Percentiles rank a stretch among this genome's conserved stretches.
phyloP scores from a whole-genome alignment of 2,797 vertebrate species.

The Mastacembelus armatus region DNA sequence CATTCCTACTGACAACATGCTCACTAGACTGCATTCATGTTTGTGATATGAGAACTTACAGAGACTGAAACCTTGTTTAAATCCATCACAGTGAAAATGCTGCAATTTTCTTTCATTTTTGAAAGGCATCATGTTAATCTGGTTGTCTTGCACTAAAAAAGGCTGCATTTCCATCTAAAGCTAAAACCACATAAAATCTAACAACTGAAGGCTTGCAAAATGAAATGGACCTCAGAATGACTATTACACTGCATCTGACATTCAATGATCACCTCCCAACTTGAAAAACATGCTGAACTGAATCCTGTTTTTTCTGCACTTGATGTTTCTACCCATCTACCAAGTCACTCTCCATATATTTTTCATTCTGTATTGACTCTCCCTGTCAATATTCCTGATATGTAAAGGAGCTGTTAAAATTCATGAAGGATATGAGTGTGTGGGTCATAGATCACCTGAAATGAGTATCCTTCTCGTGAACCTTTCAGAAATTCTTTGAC shows the following conservation, averaged over 20 bases:
- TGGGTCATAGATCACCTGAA: constrained; percentile 15
- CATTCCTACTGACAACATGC: not conserved
- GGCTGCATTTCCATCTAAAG: too few relatives aligned
- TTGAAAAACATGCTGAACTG: constrained; percentile 48
- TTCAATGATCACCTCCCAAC: constrained; percentile 47
- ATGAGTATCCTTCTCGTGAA: constrained; percentile 19
- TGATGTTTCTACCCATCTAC: constrained; percentile 30
- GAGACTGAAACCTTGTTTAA: not conserved
- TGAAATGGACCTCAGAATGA: constrained; percentile 26
- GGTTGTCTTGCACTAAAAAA: too few relatives aligned
- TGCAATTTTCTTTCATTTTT: too few relatives aligned
- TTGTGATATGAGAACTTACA: not conserved
- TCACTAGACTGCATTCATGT: too few relatives aligned
- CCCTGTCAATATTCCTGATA: constrained; percentile 58
- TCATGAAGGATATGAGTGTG: constrained; percentile 40
- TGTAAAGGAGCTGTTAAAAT: constrained; percentile 55
- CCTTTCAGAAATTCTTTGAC: constrained; percentile 7
- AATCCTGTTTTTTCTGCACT: constrained; percentile 52
- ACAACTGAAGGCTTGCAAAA: constrained; percentile 9
- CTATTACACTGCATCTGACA: constrained; percentile 50
- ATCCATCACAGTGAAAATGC: not conserved
- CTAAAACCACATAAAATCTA: too few relatives aligned
- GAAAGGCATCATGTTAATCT: not conserved
- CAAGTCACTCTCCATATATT: constrained; percentile 44
- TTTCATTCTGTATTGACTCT: constrained; percentile 60